phyloP scores from a whole-genome alignment of 2,888 invertebrate genomes.

The Tetranychus truncatus region DNA sequence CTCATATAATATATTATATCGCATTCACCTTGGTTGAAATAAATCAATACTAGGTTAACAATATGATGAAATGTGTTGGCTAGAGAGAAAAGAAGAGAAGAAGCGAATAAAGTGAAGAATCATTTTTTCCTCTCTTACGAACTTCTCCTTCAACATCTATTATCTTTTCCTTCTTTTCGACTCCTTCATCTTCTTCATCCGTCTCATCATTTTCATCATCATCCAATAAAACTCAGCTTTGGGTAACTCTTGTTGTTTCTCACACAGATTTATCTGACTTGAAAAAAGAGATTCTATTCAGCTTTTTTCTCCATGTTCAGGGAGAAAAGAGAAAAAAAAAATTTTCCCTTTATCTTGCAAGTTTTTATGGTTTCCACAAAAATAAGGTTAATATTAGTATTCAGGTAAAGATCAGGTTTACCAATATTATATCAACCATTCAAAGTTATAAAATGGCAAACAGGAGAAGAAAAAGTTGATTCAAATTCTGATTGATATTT shows the following conservation, averaged over 20 bases:
- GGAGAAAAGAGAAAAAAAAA: no score
- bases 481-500: no score
- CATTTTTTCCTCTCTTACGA: neutral
- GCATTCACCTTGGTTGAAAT: neutral
- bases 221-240: neutral
- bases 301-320: neutral
- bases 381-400: neutral
- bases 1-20: neutral
- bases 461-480: neutral
- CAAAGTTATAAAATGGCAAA: neutral
- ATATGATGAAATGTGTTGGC: neutral
- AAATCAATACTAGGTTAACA: neutral
- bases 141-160: neutral
- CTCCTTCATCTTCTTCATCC: neutral
- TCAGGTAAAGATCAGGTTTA: neutral
- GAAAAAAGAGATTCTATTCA: neutral
- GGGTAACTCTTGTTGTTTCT: neutral
- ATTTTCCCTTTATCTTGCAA: neutral
- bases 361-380: neutral
- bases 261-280: neutral
- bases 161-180: neutral
- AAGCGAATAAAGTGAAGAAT: neutral
- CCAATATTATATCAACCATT: neutral
- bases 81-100: neutral
- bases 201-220: neutral